A percentile compares a stretch with the other conserved stretches of the same genome.
Conservation (phyloP, 2,797 vertebrate genomes). For the Agapornis canus region DNA sequence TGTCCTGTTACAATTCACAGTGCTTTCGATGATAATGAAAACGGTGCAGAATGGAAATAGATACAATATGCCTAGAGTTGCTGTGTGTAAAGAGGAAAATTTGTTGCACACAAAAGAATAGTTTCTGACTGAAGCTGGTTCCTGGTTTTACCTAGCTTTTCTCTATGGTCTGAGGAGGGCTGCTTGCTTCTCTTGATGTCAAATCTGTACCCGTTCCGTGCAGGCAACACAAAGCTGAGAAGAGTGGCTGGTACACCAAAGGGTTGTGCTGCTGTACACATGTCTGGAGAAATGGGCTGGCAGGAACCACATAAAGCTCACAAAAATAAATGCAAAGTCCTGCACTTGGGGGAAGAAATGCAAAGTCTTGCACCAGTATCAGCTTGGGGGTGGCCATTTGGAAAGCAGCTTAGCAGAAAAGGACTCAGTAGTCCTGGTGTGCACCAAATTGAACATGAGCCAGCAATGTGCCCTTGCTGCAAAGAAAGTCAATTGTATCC, state of each 20-base stretch:
- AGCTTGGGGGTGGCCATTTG: neutral
- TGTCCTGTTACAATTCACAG: neutral
- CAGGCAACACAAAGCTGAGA: neutral
- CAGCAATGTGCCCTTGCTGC: neutral
- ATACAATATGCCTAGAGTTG: neutral
- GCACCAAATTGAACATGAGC: neutral
- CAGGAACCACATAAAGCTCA: neutral
- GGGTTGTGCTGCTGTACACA: neutral
- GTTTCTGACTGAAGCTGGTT: neutral
- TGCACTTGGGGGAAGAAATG: neutral
- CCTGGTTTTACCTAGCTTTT: neutral
- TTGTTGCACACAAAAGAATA: neutral
- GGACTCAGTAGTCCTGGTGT: neutral
- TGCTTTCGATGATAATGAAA: neutral
- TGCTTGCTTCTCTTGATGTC: neutral
- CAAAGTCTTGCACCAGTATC: neutral
- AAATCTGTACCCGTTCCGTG: neutral
- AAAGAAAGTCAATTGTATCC: neutral
- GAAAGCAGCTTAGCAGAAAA: neutral
- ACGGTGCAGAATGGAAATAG: neutral
- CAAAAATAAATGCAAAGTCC: neutral
- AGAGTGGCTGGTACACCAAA: neutral
- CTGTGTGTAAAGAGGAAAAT: neutral
- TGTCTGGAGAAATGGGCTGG: neutral
- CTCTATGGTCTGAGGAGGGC: neutral